Conservation (phyloP, 2,113 vertebrate species). For the Ophiodon elongatus region DNA sequence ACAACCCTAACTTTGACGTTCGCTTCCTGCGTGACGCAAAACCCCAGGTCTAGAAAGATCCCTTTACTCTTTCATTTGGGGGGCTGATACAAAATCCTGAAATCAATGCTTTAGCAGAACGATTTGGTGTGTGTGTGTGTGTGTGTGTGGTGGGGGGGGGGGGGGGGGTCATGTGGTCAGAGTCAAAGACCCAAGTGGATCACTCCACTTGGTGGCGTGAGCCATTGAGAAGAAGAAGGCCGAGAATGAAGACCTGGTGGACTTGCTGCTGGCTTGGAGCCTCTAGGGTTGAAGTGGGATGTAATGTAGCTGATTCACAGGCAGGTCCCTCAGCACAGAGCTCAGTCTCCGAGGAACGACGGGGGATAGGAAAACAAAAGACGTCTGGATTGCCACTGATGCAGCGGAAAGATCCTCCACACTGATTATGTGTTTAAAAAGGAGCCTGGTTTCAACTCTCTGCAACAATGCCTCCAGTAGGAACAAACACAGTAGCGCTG, state of each 20-base stretch:
- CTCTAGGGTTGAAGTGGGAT: background rate
- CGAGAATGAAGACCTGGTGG: background rate
- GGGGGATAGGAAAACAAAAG: background rate
- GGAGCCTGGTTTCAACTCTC: background rate
- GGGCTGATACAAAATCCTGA: background rate
- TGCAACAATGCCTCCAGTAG: background rate
- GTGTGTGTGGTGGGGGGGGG: too few relatives aligned
- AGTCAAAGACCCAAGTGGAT: background rate
- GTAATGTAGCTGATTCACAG: background rate
- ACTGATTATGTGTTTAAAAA: constrained; percentile 17
- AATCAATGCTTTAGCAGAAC: background rate
- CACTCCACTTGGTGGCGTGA: background rate
- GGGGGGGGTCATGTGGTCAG: background rate
- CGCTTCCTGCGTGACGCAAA: background rate
- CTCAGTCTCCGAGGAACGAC: background rate
- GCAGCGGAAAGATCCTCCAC: background rate
- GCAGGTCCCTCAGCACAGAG: background rate
- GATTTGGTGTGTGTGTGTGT: too few relatives aligned
- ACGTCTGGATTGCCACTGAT: background rate
- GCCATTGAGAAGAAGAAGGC: background rate
- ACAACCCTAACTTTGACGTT: background rate
- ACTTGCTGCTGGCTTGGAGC: background rate
- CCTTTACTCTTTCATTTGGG: background rate
- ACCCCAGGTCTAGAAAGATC: background rate
- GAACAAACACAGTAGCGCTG: constrained; percentile 2